These are phyloP conservation scores for Halocynthia roretzi DNA, from an alignment of 23 tunicate genomes.

Conservation along the genomic window DNA sequence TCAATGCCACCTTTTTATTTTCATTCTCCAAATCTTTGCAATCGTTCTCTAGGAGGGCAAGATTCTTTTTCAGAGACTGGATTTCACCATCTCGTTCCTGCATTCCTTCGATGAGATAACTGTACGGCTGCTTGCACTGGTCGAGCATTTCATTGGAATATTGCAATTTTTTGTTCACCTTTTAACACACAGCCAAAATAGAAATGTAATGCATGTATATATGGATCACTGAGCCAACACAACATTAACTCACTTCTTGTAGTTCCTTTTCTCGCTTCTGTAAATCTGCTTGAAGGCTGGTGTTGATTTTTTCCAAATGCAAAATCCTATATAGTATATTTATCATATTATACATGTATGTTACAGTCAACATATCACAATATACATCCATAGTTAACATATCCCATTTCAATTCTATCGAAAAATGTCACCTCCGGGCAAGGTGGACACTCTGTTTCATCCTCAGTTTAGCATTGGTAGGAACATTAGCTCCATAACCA, in stretches of 20 bases:
- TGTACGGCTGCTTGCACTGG: slow-evolving; percentile 71
- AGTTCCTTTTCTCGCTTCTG: slow-evolving; percentile 53
- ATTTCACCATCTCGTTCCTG: slow-evolving; percentile 66
- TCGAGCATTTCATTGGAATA: slow-evolving; percentile 40
- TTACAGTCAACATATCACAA: too few relatives aligned
- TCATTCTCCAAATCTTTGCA: slow-evolving; percentile 31
- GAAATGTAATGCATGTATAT: background rate
- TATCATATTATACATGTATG: background rate
- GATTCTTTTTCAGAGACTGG: slow-evolving; percentile 15
- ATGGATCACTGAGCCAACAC: background rate
- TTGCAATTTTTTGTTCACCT: slow-evolving; percentile 19
- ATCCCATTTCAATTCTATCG: too few relatives aligned
- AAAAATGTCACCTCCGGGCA: slow-evolving; percentile 53
- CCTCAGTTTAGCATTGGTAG: slow-evolving; percentile 66
- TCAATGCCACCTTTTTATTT: slow-evolving; percentile 39
- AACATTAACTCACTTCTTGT: slow-evolving; percentile 27
- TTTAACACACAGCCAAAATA: slow-evolving; percentile 17
- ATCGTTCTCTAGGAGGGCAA: slow-evolving; percentile 34
- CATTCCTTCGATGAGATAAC: slow-evolving; percentile 83
- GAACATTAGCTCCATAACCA: slow-evolving; percentile 91
- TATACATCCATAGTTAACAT: too few relatives aligned
- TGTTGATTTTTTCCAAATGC: slow-evolving; percentile 76
- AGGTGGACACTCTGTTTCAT: slow-evolving; percentile 90
- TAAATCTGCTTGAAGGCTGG: slow-evolving; percentile 55
- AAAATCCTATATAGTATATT: slow-evolving; percentile 35